Base-by-base conservation (phyloP, 2,113 vertebrate genomes). In the Brachyhypopomus occidentalis region DNA sequence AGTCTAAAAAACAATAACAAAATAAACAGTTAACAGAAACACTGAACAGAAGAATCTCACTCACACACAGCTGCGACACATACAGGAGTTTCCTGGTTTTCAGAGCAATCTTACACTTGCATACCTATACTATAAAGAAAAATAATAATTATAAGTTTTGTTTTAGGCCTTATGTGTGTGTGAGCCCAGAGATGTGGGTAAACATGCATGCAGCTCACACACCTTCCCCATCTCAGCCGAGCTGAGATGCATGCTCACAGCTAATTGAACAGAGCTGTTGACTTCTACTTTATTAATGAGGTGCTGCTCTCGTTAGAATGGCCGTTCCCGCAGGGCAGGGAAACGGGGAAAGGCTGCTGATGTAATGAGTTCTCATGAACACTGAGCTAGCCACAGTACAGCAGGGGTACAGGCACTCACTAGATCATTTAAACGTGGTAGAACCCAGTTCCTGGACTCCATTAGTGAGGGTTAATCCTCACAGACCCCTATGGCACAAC, bases 1-100 rank as follows among this genome's bases (percentile, higher is more conserved):
- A 12, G 97, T 99, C 98, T 99, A 83, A 34, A 86, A 36, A n/a
- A 14, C 30, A 5, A 69, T 4, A 55, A 55, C 27, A 70, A 60
- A 4, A 1, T 7, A 30, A 8, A 25, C 14, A 60, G n/a, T 52
- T 22, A 11, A 23, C 1, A 66, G n/a, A 52, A 66, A 25, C 8
- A 52, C 1, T 8, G 41, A 25, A 79, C 20, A 23, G 5, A 16
- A 12, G 6, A 2, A 14, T 12, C 45, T 12, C 9, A 14, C 41
- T 41, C 12, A 52, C 45, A 14, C 45, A 52, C 2, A 52, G 45
- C 45, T 52, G 12, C 2, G 9, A 30, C 30, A 30, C 30, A 30
- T 30, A 30, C 30, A 30, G 30, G 30, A 45, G 41, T 45, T 45
- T 7, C 9, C 41, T 7, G 41, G 5, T 45, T 45, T 45, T 7